Evolutionary conservation across 2,113 vertebrate genomes (phyloP), one percentile per base, ranked within the genome.

Genomic region (Ciconia boyciana): DNA sequence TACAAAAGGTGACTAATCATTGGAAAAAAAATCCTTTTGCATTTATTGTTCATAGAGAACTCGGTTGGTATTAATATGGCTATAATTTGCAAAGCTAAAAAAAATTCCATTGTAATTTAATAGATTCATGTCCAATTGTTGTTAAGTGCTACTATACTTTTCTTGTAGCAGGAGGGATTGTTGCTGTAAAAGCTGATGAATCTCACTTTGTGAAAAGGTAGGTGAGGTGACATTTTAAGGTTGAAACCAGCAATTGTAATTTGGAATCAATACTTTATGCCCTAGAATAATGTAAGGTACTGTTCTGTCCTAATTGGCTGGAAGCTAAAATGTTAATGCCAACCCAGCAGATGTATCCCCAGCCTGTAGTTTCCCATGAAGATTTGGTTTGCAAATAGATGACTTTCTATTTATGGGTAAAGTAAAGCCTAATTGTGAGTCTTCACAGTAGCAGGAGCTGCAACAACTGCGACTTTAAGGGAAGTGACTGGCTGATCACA

Each of bases 41-140:
- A 88, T 96, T 97, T 97, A 95, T 96, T 96, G 89, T 97, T 97
- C 95, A 78, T 81, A 88, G 80, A 83, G 79, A 89, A 89, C 92
- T 84, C 75, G 10, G 94, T 89, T 95, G 43, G 80, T 93, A 93
- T 97, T 98, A 97, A 97, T 96, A 93, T 57, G 39, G 16, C 80
- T 97, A 55, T 87, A 96, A 98, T 97, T 97, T 95, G 74, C 86
- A 91, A 94, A 97, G 93, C 77, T 87, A 91, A 96, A 97, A 97
- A 74, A 74, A 94, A 84, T 57, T 91, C 89, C 61, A 66, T 90
- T 43, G 19, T 83, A 94, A 68, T 96, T 97, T 94, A 97, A 94
- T 57, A 96, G 87, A 97, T 97, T 97, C 90, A 75, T 94, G 84
- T 94, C 52, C 95, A 97, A 84, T 93, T 97, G 91, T 81, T 96